Evolutionary conservation across 2,888 invertebrate genomes (phyloP), one percentile per base, ranked within the genome.

Genomic region (Cephus runcator): DNA sequence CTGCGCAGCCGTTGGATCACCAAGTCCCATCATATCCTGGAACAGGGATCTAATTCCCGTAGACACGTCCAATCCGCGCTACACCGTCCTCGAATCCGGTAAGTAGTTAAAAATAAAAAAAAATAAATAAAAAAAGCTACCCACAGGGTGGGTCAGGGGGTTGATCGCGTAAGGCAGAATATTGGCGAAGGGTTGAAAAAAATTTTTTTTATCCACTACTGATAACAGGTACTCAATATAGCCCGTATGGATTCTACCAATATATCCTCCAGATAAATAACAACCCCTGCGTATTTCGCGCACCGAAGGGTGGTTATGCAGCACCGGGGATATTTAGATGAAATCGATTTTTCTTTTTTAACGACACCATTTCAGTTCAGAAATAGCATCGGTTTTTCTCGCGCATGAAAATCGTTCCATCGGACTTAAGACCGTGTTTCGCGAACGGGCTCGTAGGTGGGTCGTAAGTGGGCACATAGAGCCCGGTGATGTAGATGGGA

Each of bases 31-130:
- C 87, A 96, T 99, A 87, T 95, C 96, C 84, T 99, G 99, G 99
- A 95, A 99, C 84, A 96, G 98, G 92, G 97, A 99, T 93, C 95
- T 96, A 91, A 93, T 98, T 88, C 98, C 98, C 78, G 94, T 98
- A 86, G 96, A 97, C 91, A 95, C 96, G 87, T 94, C 94, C 84
- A 97, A 97, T 92, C 95, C 96, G 0, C 94, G 98, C 88, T 98
- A 97, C 92, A 95, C 96, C 76, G 94, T 98, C 79, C 94, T 97
- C 84, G 96, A 97, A 85, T 95, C 96, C 90, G 96, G 96, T 96
- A 91, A 94, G 93, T 86, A 34, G 56, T 69, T 31, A 36, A 36
- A 36, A 36, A 23, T 40, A 23, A 2, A 9, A 56, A 23, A 9
- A 56, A 23, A n/a, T n/a, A 9, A 56, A 23, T 6, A 40, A 6